Conservation (phyloP, 2,888 invertebrate species). For the Podotricha telesiphe region DNA sequence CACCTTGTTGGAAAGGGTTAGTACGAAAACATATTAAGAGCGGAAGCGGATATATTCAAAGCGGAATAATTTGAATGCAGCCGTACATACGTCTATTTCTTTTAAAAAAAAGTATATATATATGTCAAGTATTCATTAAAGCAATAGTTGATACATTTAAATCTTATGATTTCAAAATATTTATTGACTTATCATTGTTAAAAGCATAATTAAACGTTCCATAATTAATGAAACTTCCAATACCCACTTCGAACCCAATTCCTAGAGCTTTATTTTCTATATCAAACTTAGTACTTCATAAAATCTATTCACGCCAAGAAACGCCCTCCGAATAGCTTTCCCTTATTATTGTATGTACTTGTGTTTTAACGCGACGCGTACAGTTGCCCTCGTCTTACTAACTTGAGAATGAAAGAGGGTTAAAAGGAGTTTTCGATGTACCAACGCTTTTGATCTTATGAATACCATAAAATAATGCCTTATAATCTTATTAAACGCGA, state of each 20-base stretch:
- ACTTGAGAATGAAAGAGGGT: slow-evolving; percentile 78
- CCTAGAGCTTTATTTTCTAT: not conserved
- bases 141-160: not conserved
- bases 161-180: not conserved
- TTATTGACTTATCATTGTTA: not conserved
- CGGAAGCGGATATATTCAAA: slow-evolving; percentile 29
- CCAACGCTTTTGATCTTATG: slow-evolving; percentile 89
- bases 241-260: not conserved
- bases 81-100: too few relatives aligned
- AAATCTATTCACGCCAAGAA: slow-evolving; percentile 11
- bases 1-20: slow-evolving; percentile 72
- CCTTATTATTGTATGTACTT: slow-evolving; percentile 10
- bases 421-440: slow-evolving; percentile 84
- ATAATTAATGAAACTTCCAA: not conserved
- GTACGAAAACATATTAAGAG: slow-evolving; percentile 32
- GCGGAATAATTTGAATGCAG: slow-evolving; percentile 22
- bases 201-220: not conserved
- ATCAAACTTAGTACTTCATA: not conserved
- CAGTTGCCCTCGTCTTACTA: slow-evolving; percentile 81
- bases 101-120: not conserved
- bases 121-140: not conserved
- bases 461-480: slow-evolving; percentile 90
- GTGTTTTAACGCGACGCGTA: slow-evolving; percentile 20
- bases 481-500: slow-evolving; percentile 90
- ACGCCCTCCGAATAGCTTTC: slow-evolving; percentile 12